Base-by-base conservation (phyloP, 2,888 invertebrate genomes). In the Rotaria socialis region DNA sequence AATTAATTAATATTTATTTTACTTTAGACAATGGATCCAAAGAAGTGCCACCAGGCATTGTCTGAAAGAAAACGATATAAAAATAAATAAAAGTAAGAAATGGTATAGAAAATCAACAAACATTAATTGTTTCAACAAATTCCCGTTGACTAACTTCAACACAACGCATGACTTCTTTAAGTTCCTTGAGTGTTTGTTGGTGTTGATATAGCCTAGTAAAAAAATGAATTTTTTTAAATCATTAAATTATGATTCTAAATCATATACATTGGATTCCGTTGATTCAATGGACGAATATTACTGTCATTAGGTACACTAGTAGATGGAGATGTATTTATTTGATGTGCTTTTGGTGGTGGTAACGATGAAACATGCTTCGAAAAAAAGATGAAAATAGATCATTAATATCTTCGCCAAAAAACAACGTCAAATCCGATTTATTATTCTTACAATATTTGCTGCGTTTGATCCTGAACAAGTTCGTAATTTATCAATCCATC, bases 81-180 rank as follows among this genome's bases (percentile, higher is more conserved):
- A 41, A 10, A 0, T 1, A 35, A 35, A 35, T 35, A 35, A 35
- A 35, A 35, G 0, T 24, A 14, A 47, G 41, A 27, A 7, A 35
- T 16, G 6, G 2, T 35, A 8, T 24, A 67, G 5, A 35, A 19
- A 14, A 5, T 8, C 16, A 35, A 35, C 5, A 67, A 24, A 80
- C 80, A 80, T 47, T 22, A 80, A 80, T 80, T 19, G 80, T 80
- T 80, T 80, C 80, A 80, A 80, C 80, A 47, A 80, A 80, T 80
- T 80, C 43, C 24, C 47, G 80, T 80, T 80, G 80, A 80, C n/a
- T 80, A 24, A 47, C 47, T n/a, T n/a, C 80, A 47, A 47, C n/a
- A 80, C 43, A 80, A n/a, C 47, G 43, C 24, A 80, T 43, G 41
- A 80, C 80, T 80, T 80, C 80, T 80, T 43, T 80, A 14, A 80